phyloP scores from a whole-genome alignment of 2,888 invertebrate species.

The Acronicta psi region DNA sequence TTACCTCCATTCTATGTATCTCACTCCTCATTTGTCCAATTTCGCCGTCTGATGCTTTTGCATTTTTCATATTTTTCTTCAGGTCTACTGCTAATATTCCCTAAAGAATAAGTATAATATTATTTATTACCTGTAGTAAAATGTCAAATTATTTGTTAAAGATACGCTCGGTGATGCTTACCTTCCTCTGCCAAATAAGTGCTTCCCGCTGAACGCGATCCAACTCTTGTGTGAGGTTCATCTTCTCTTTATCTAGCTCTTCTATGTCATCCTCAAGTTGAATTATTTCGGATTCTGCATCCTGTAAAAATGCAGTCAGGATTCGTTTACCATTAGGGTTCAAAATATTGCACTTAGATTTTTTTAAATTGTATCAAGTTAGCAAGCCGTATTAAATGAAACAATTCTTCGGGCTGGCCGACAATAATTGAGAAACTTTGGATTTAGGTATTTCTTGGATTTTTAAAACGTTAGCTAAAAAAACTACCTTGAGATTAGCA shows the following conservation, averaged over 20 bases:
- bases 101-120: slow-evolving; percentile 57
- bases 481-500: slow-evolving; percentile 87
- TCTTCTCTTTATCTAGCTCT: slow-evolving; percentile 91
- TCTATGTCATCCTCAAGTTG: slow-evolving; percentile 91
- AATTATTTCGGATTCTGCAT: slow-evolving; percentile 91
- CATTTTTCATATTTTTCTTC: slow-evolving; percentile 91
- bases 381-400: too few species aligned
- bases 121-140: neutral
- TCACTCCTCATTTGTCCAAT: slow-evolving; percentile 93
- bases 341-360: too few species aligned
- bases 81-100: slow-evolving; percentile 92
- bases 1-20: slow-evolving; percentile 95
- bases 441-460: too few species aligned
- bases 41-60: slow-evolving; percentile 91
- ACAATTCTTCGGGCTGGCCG: too few species aligned
- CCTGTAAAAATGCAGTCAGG: slow-evolving; percentile 73
- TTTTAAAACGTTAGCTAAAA: neutral
- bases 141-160: neutral
- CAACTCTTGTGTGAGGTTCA: slow-evolving; percentile 90
- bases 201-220: slow-evolving; percentile 91
- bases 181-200: slow-evolving; percentile 95
- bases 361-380: too few species aligned
- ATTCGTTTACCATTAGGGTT: neutral
- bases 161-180: slow-evolving; percentile 57
- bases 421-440: too few species aligned